Percentiles rank a stretch among this genome's conserved stretches.
Evolutionary conservation across 2,888 invertebrate genomes (phyloP).

Genomic region (Branchipolynoe longqiensis): DNA sequence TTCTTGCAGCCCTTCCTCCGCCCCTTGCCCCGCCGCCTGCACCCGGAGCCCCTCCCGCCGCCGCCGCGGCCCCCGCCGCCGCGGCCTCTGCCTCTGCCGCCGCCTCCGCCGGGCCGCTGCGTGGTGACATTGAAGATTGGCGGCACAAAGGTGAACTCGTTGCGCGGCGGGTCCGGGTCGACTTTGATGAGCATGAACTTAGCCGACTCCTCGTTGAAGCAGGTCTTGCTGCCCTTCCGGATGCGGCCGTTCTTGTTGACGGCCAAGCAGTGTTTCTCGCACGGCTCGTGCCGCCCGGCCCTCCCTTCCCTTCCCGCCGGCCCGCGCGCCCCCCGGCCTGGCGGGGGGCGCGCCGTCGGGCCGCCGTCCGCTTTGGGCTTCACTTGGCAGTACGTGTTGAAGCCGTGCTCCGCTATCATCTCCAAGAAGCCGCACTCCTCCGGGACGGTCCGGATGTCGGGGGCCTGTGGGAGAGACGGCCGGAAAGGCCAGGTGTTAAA

Average conservation of each 20-base stretch:
- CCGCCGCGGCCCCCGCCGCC: neutral
- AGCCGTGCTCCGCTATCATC: neutral
- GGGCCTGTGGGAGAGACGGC: neutral
- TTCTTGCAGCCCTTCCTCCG: neutral
- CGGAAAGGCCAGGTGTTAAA: no score
- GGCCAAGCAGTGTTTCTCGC: conserved; percentile 1
- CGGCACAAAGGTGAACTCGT: neutral
- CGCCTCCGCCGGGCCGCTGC: neutral
- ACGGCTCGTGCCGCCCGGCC: neutral
- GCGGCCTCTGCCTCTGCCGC: neutral
- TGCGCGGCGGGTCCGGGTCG: neutral
- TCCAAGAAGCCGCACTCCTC: neutral
- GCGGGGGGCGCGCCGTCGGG: no score
- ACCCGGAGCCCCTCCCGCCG: neutral
- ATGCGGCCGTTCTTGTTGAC: neutral
- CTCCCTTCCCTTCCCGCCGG: no score
- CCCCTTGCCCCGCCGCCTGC: neutral
- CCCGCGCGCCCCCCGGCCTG: no score
- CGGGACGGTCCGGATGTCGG: no score
- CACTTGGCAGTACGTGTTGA: neutral
- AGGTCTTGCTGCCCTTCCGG: neutral
- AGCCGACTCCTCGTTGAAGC: neutral
- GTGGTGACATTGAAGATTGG: neutral
- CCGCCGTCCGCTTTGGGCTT: no score
- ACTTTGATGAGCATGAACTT: neutral